phyloP scores from a whole-genome alignment of 2,888 invertebrate genomes.

The Papilio protenor region DNA sequence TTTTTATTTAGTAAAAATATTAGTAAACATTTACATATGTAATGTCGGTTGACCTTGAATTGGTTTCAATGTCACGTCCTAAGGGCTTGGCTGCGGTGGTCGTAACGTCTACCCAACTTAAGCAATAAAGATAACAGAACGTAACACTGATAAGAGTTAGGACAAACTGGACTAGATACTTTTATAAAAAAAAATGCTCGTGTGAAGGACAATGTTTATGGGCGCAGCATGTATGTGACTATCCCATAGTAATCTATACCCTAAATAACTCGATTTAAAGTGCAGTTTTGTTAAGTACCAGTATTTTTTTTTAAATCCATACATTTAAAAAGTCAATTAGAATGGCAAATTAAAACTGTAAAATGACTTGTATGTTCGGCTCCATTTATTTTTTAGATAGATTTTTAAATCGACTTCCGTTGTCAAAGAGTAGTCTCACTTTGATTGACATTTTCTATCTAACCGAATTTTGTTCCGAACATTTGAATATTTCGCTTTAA shows the following conservation, averaged over 20 bases:
- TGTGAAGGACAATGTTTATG: too few species aligned
- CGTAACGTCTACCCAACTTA: neutral
- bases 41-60: slow-evolving; percentile 13
- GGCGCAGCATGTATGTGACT: too few species aligned
- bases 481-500: neutral
- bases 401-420: slow-evolving; percentile 1
- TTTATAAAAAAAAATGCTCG: neutral
- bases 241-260: too few species aligned
- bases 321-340: neutral
- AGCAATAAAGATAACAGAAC: slow-evolving; percentile 32
- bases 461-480: slow-evolving; percentile 1
- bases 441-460: slow-evolving; percentile 15
- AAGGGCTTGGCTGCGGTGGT: slow-evolving; percentile 13
- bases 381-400: neutral
- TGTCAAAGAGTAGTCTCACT: neutral
- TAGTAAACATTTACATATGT: neutral
- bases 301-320: neutral
- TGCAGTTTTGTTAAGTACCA: neutral
- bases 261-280: neutral
- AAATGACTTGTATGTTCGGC: neutral
- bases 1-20: neutral
- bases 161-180: neutral
- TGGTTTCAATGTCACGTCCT: neutral
- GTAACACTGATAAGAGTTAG: neutral
- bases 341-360: neutral